These are phyloP conservation scores for Drosophila hamatofila DNA, from an alignment of 2,888 invertebrate species.

Conservation along the genomic window DNA sequence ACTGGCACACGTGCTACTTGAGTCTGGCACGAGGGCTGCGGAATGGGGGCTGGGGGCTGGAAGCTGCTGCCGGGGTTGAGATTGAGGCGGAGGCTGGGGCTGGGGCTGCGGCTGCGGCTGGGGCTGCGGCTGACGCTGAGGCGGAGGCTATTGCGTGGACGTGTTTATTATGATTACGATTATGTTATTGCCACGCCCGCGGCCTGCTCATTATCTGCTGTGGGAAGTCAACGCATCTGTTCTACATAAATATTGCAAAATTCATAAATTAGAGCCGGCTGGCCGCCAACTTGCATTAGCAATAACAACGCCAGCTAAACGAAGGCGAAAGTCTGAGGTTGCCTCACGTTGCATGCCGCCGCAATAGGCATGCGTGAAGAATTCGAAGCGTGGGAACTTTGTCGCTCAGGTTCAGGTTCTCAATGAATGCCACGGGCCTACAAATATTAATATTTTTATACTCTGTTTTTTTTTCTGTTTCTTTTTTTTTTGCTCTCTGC, in stretches of 20 bases:
- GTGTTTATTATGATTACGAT: conserved; percentile 77
- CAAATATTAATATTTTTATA: conserved; percentile 10
- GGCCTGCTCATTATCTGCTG: conserved; percentile 43
- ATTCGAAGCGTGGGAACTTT: conserved; percentile 72
- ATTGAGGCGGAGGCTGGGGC: conserved; percentile 19
- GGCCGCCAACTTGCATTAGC: conserved; percentile 57
- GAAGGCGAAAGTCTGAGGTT: conserved; percentile 72
- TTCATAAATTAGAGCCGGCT: conserved; percentile 52
- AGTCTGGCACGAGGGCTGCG: conserved; percentile 11
- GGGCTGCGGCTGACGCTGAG: conserved; percentile 22
- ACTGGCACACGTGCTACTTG: conserved; percentile 70
- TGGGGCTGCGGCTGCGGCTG: conserved; percentile 22
- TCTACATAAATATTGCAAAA: conserved; percentile 56
- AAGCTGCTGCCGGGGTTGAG: conserved; percentile 12
- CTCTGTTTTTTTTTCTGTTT: background rate
- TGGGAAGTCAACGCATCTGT: conserved; percentile 67
- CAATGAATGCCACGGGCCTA: conserved; percentile 61
- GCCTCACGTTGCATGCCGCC: conserved; percentile 46
- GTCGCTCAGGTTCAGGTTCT: conserved; percentile 59
- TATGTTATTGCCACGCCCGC: conserved; percentile 49
- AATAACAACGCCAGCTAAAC: conserved; percentile 26
- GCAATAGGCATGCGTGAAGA: conserved; percentile 68
- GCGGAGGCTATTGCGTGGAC: conserved; percentile 44
- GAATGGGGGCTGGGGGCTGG: conserved; percentile 7
- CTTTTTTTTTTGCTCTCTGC: conserved; percentile 30